Evolutionary conservation across 1,140 invertebrate genomes (phyloP), one percentile per base, ranked within the genome.

Genomic region (Listronotus bonariensis): DNA sequence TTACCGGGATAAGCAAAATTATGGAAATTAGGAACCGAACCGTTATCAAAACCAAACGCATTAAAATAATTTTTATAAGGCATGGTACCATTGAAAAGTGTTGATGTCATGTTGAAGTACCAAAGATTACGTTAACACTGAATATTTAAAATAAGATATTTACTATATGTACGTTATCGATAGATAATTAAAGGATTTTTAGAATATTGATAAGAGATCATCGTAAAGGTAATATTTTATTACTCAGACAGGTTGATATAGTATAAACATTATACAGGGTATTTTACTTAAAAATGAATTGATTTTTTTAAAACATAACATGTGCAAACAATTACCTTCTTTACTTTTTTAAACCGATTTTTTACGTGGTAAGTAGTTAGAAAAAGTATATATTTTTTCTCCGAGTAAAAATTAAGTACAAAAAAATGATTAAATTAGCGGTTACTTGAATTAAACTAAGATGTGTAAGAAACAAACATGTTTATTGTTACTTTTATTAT

Each of bases 61-160:
- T 63, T 62, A n/a, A 69, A 69, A 64, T 73, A 72, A 69, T 67
- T 68, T 68, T 65, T 69, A 40, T 74, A 67, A 53, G 65, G 59
- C 73, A 73, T 72, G 51, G 56, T 63, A 60, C 61, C 62, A 52
- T 52, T 68, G 7, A 58, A 62, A 34, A 61, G 36, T 14, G 69
- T 69, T 58, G 73, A 74, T 74, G 74, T 75, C 74, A 76, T 76
- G 67, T 70, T 74, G 72, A 67, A 51, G 48, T 57, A 57, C 54
- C 43, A 41, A 57, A 58, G 69, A 73, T 69, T 70, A 72, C 72
- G 63, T 31, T 65, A 70, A 48, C 65, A 76, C 70, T 75, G 73
- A 75, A 76, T 76, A 76, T 76, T 76, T 75, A 74, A 76, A 75
- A 76, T 64, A 67, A 60, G 54, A 67, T 74, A 73, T 76, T 76